These are phyloP conservation scores for Pseudotriccus pelzelni DNA, from an alignment of 2,797 vertebrate genomes.

Conservation along the genomic window DNA sequence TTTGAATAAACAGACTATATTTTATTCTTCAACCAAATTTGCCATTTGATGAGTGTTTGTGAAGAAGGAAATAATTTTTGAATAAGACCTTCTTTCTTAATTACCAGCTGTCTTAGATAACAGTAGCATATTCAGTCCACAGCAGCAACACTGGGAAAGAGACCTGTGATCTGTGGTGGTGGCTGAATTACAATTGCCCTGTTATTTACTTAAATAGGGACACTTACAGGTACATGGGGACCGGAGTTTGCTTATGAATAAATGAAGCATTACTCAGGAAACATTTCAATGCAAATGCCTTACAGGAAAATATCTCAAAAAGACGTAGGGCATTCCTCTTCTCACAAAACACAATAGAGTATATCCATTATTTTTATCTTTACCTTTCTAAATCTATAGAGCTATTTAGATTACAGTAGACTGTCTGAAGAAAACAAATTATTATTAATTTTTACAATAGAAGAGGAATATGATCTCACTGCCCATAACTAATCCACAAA, in stretches of 20 bases:
- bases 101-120: background rate
- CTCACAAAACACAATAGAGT: background rate
- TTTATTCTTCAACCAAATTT: background rate
- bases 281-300: background rate
- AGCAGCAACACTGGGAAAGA: background rate
- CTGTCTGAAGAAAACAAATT: background rate
- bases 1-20: background rate
- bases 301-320: background rate
- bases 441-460: background rate
- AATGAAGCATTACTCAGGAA: background rate
- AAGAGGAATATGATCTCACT: background rate
- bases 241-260: background rate
- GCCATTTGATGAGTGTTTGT: background rate
- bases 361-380: background rate
- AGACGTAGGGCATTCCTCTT: background rate
- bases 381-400: background rate
- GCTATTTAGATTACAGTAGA: background rate
- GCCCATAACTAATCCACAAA: background rate
- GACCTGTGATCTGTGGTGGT: background rate
- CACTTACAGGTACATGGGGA: background rate
- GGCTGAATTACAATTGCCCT: background rate
- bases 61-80: background rate
- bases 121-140: background rate
- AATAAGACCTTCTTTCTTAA: background rate
- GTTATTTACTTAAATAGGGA: background rate